Percentiles rank a stretch among this genome's conserved stretches.
Evolutionary conservation across 2,888 invertebrate species (phyloP).

Genomic region (Acronicta aceris): DNA sequence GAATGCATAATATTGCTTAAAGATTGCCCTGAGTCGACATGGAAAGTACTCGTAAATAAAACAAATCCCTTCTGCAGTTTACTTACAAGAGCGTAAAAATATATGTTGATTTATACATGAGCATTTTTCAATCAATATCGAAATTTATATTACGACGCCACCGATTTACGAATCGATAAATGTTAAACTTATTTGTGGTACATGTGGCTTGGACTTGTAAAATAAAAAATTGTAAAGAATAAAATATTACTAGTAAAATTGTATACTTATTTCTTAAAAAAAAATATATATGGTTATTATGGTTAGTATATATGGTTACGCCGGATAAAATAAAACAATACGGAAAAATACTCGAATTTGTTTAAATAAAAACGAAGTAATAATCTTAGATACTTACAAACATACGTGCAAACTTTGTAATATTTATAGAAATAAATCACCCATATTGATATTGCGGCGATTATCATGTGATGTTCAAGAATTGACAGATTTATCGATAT

Average conservation of each 20-base stretch:
- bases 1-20: not conserved
- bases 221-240: too few relatives aligned
- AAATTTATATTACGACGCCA: not conserved
- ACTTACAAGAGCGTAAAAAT: slow-evolving; percentile 20
- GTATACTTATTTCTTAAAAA: too few relatives aligned
- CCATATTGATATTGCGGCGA: slow-evolving; percentile 37
- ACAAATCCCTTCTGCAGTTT: slow-evolving; percentile 11
- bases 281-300: too few relatives aligned
- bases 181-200: too few relatives aligned
- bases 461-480: slow-evolving; percentile 25
- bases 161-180: not conserved
- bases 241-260: too few relatives aligned
- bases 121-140: slow-evolving; percentile 10
- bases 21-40: slow-evolving; percentile 5
- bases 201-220: too few relatives aligned
- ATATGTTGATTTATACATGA: slow-evolving; percentile 15
- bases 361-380: not conserved
- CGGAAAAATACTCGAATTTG: too few relatives aligned
- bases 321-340: too few relatives aligned
- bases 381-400: slow-evolving; percentile 1
- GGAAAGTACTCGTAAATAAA: slow-evolving; percentile 21
- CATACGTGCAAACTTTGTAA: slow-evolving; percentile 1
- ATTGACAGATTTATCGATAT: slow-evolving; percentile 65
- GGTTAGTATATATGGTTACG: too few relatives aligned
- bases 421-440: slow-evolving; percentile 26